A percentile compares a stretch with the other conserved stretches of the same genome.
Conservation (phyloP, 2,113 vertebrate genomes). For the Jacana jacana region DNA sequence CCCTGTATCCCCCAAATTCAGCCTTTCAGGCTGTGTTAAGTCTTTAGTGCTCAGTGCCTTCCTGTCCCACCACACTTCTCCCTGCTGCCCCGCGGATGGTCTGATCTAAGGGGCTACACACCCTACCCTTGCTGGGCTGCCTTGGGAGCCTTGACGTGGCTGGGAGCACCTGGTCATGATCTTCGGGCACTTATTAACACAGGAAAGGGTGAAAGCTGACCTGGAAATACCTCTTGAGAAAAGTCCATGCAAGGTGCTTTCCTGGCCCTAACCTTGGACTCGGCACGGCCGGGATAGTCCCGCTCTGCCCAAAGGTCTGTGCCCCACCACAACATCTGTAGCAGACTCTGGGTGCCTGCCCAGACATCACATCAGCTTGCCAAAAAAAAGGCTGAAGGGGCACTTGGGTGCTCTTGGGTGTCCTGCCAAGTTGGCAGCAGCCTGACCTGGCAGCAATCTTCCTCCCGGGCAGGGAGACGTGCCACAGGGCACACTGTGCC, state of each 20-base stretch:
- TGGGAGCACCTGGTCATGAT: neutral
- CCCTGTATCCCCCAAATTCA: neutral
- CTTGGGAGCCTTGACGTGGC: neutral
- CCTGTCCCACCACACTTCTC: neutral
- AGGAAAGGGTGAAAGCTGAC: neutral
- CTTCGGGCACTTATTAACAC: neutral
- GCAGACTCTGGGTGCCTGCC: accelerated
- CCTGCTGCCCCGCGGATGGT: accelerated
- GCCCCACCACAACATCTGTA: neutral
- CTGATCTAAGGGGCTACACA: neutral
- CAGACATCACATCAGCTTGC: accelerated
- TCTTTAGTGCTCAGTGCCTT: neutral
- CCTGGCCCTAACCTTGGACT: neutral
- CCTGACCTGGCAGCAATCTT: neutral
- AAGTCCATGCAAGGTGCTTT: neutral
- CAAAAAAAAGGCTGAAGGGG: neutral
- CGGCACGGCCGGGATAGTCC: accelerated
- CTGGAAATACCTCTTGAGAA: neutral
- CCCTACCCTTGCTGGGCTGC: neutral
- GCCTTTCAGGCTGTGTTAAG: neutral
- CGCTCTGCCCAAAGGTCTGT: neutral
- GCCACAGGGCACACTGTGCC: neutral
- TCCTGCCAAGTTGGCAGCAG: neutral
- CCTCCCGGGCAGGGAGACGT: accelerated
- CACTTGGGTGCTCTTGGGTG: neutral